A percentile compares a stretch with the other conserved stretches of the same genome.
Conservation (phyloP, 2,888 invertebrate species). For the Leptinotarsa juncta region DNA sequence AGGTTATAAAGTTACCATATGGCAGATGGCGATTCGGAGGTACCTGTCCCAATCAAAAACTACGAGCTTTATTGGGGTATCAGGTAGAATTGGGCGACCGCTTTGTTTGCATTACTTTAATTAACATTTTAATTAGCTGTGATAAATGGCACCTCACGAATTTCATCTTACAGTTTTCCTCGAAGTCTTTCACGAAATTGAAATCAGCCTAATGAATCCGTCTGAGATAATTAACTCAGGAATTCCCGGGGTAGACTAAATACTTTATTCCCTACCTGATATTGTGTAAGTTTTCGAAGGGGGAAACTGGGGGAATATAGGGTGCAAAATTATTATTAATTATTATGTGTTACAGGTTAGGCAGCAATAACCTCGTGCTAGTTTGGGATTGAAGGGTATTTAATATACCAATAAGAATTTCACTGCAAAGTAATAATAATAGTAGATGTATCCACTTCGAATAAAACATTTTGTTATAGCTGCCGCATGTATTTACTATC, state of each 20-base stretch:
- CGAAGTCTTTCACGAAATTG: conserved; percentile 22
- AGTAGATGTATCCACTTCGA: no score
- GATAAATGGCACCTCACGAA: conserved; percentile 55
- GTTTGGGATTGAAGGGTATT: no score
- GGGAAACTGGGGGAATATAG: background rate
- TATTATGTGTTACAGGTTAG: no score
- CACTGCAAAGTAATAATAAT: no score
- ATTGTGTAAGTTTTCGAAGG: background rate
- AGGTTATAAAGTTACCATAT: conserved; percentile 45
- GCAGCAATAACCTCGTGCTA: no score
- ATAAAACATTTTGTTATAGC: no score
- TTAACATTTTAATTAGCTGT: conserved; percentile 59
- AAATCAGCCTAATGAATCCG: conserved; percentile 29
- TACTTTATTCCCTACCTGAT: conserved; percentile 7
- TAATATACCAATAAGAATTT: no score
- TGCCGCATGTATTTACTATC: no score
- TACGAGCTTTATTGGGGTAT: conserved; percentile 30
- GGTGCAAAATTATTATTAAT: background rate
- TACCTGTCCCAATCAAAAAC: conserved; percentile 18
- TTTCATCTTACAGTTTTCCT: conserved; percentile 25
- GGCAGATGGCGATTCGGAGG: conserved; percentile 38
- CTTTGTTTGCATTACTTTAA: conserved; percentile 48
- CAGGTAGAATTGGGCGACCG: conserved; percentile 36
- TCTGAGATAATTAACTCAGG: conserved; percentile 19
- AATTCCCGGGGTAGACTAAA: conserved; percentile 16